Percentiles rank a stretch among this genome's conserved stretches.
Evolutionary conservation across 2,888 invertebrate genomes (phyloP).

Genomic region (Drosophila meridiana): DNA sequence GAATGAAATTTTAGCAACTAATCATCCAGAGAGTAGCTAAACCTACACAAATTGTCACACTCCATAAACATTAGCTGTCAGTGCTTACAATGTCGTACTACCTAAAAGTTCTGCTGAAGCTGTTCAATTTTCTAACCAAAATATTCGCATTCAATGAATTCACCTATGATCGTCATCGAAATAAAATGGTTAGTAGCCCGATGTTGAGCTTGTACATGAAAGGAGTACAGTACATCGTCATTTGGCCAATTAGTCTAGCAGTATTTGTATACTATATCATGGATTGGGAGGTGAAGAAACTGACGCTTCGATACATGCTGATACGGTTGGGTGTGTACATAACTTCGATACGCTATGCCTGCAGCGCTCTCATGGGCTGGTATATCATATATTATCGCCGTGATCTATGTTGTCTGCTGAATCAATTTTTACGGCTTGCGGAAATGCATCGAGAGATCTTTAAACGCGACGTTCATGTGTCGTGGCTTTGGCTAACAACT

Average conservation of each 20-base stretch:
- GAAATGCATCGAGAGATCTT: conserved; percentile 10
- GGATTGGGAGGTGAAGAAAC: not conserved
- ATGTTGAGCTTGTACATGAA: not conserved
- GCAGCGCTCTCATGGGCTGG: conserved; percentile 2
- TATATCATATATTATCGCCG: not conserved
- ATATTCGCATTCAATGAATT: conserved; percentile 10
- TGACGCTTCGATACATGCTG: conserved; percentile 5
- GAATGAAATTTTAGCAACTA: not conserved
- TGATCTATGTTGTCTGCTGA: conserved; percentile 1
- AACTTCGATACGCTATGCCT: not conserved
- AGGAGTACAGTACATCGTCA: not conserved
- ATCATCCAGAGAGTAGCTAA: not conserved
- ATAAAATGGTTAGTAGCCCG: not conserved
- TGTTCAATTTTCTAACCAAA: conserved; percentile 10
- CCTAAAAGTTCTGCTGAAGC: not conserved
- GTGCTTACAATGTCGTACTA: conserved; percentile 1
- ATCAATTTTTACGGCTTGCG: not conserved
- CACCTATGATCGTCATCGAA: not conserved
- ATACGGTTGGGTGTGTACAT: not conserved
- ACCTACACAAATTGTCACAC: not conserved
- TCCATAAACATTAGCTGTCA: not conserved
- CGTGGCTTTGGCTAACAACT: not conserved
- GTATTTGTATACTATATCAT: not conserved
- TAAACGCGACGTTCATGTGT: not conserved
- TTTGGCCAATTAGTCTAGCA: not conserved